These are phyloP conservation scores for Drosophila limbata DNA, from an alignment of 2,888 invertebrate species.

Conservation along the genomic window DNA sequence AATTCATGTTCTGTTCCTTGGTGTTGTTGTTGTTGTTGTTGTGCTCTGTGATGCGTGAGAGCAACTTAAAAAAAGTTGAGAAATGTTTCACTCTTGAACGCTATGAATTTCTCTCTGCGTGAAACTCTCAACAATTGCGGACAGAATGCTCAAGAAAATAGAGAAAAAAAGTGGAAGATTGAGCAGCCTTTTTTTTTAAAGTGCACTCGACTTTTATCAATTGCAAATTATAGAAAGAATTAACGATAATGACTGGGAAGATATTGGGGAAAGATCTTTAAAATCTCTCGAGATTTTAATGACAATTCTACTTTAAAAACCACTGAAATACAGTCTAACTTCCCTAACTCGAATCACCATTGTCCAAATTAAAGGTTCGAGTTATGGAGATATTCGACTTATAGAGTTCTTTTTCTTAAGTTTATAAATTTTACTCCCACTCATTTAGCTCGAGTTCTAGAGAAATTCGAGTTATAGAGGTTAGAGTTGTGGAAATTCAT, in stretches of 20 bases:
- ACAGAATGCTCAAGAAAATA: background rate
- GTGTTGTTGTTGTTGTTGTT: conserved; percentile 6
- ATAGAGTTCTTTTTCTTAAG: too few relatives aligned
- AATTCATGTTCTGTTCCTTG: conserved; percentile 43
- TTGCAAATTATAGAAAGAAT: conserved; percentile 12
- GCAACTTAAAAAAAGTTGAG: conserved; percentile 51
- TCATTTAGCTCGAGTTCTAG: too few relatives aligned
- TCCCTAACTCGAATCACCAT: too few relatives aligned
- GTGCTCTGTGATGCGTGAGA: conserved; percentile 49
- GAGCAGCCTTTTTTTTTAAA: conserved; percentile 17
- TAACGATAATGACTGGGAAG: background rate
- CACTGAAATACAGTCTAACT: too few relatives aligned
- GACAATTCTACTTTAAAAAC: too few relatives aligned
- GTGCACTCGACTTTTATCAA: conserved; percentile 29
- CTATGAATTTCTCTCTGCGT: conserved; percentile 14
- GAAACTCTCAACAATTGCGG: conserved; percentile 27
- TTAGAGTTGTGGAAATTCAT: too few relatives aligned
- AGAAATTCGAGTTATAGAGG: too few relatives aligned
- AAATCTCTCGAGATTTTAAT: too few relatives aligned
- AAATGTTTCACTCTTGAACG: conserved; percentile 35
- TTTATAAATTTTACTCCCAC: too few relatives aligned
- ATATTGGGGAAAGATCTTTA: background rate
- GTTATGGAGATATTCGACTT: too few relatives aligned
- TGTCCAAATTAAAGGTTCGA: too few relatives aligned
- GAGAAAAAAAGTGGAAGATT: conserved; percentile 9